Base-by-base conservation (phyloP, 2,888 invertebrate genomes). In the Apotomis capreana region DNA sequence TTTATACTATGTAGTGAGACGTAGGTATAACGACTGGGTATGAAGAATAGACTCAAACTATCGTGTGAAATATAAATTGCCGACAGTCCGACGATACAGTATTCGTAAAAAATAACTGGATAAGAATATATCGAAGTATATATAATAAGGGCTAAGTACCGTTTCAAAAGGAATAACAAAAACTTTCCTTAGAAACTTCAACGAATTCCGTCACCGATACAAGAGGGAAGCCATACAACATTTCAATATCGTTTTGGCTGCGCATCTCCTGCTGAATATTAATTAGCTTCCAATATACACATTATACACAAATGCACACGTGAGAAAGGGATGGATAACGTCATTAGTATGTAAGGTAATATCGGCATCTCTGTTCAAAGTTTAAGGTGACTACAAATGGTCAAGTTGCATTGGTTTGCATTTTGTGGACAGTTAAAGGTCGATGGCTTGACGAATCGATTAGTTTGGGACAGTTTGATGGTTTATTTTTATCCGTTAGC, bases 221-320 rank as follows among this genome's bases (percentile, higher is more conserved):
- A 74, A 77, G 75, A 76, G 70, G 88, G 86, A 86, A 85, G 85
- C 83, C 74, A 78, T 67, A 54, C 74, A 78, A 80, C 78, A 86
- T 88, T 87, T 83, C 78, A 85, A 86, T 87, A 84, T 82, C 78
- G 78, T 81, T 87, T 85, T 84, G 86, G 85, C 75, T 78, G 77
- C 79, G 78, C 78, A 73, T 67, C 74, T 76, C 60, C 73, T 73
- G 77, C 77, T 79, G 69, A 58, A 70, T 70, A 63, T 37, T 64
- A 70, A 70, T 10, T 69, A 69, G 68, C 36, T 61, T 46, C 40
- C 63, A 52, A 58, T 49, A 63, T 59, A 68, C 57, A 72, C 61
- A 68, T 46, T 73, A 60, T 72, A 51, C 49, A 62, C 55, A 44
- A 69, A 72, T 71, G 52, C 58, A 73, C 63, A 68, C 12, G 69